A percentile compares a stretch with the other conserved stretches of the same genome.
Conservation (phyloP, 1,140 invertebrate species). For the Drosophila dunni region DNA sequence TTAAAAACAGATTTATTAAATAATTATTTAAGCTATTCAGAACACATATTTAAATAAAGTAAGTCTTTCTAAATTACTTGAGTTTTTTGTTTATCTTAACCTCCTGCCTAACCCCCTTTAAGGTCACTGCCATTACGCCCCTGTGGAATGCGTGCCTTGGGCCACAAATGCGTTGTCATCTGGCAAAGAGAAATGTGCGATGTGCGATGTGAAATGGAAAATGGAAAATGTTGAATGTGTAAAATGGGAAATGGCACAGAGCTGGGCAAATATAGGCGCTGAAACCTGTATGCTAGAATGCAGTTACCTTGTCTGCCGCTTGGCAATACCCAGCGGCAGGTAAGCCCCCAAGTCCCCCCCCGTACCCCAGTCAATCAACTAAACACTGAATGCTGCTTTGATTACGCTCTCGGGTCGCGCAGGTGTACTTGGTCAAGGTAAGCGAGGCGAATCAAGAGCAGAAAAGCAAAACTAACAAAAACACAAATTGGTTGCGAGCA, state of each 20-base stretch:
- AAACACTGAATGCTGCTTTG: too few species aligned
- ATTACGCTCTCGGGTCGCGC: conserved; percentile 13
- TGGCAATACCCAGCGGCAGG: background rate
- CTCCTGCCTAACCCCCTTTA: background rate
- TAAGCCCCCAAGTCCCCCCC: too few species aligned
- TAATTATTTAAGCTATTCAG: too few species aligned
- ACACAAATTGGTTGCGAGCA: background rate
- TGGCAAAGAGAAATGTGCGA: conserved; percentile 25
- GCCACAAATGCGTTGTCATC: conserved; percentile 21
- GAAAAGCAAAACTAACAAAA: conserved; percentile 1
- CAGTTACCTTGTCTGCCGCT: background rate
- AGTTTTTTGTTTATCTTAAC: too few species aligned
- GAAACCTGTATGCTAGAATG: conserved; percentile 37
- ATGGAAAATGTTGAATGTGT: background rate
- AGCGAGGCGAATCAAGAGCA: conserved; percentile 37
- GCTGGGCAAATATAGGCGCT: background rate
- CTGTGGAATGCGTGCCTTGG: conserved; percentile 1
- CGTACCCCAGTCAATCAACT: too few species aligned
- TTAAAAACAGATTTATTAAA: too few species aligned
- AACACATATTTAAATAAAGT: too few species aligned
- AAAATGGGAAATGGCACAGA: conserved; percentile 19
- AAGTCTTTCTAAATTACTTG: background rate
- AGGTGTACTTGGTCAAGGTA: conserved; percentile 73
- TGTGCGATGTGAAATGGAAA: background rate
- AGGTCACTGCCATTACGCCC: background rate